A percentile compares a stretch with the other conserved stretches of the same genome.
phyloP scores from a whole-genome alignment of 2,113 vertebrate species.

The Elephas maximus region DNA sequence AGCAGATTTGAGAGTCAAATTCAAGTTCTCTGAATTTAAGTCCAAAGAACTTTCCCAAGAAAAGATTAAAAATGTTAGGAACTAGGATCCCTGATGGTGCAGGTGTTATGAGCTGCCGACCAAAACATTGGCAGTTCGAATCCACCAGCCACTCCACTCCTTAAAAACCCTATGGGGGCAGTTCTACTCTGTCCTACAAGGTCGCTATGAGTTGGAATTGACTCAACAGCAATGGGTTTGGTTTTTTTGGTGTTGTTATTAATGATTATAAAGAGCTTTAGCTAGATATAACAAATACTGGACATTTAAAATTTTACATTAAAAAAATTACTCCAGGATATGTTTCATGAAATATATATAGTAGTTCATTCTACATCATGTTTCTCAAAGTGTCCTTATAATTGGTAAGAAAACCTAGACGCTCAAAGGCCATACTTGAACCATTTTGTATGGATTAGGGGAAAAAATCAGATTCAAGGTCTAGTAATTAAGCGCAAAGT shows the following conservation, averaged over 20 bases:
- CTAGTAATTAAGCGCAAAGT: background rate
- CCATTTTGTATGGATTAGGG: background rate
- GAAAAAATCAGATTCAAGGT: background rate
- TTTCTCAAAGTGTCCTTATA: slow-evolving; percentile 1
- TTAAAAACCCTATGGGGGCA: no score
- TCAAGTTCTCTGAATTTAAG: slow-evolving; percentile 14
- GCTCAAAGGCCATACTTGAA: background rate
- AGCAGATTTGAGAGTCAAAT: background rate
- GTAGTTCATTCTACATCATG: background rate
- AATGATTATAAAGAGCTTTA: background rate
- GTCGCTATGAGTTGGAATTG: no score
- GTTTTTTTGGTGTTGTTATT: background rate
- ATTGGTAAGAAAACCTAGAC: slow-evolving; percentile 14
- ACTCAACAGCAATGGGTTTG: no score
- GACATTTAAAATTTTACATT: background rate
- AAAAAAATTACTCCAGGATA: background rate
- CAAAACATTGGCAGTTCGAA: no score
- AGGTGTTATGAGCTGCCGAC: no score
- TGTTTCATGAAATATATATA: background rate
- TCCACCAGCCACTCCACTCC: no score
- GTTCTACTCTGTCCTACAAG: no score
- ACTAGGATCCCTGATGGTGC: no score
- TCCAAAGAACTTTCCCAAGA: slow-evolving; percentile 11
- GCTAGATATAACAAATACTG: background rate
- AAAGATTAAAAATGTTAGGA: slow-evolving; percentile 26